A percentile compares a stretch with the other conserved stretches of the same genome.
phyloP scores from a whole-genome alignment of 2,113 vertebrate species.

The Tachysurus vachellii region DNA sequence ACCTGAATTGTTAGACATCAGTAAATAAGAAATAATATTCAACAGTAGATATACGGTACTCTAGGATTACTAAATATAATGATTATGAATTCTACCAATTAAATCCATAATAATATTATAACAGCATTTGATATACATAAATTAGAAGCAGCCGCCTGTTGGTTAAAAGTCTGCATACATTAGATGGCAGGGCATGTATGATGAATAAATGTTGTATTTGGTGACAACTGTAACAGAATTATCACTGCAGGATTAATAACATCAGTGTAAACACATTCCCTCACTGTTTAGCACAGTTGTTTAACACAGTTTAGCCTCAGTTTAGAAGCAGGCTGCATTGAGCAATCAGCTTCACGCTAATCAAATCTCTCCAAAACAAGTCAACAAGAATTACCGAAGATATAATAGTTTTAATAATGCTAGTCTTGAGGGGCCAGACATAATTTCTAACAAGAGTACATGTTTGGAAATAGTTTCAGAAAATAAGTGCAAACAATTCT shows the following conservation, averaged over 20 bases:
- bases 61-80: background rate
- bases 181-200: background rate
- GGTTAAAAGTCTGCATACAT: background rate
- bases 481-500: background rate
- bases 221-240: background rate
- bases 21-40: background rate
- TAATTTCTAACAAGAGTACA: background rate
- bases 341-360: slow-evolving; percentile 15
- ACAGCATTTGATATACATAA: background rate
- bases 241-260: slow-evolving; percentile 3
- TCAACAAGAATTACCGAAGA: slow-evolving; percentile 14
- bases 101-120: background rate
- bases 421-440: background rate
- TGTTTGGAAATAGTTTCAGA: background rate
- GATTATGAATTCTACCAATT: background rate
- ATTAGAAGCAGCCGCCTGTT: background rate
- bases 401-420: background rate
- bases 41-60: background rate
- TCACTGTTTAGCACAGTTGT: slow-evolving; percentile 3
- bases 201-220: slow-evolving; percentile 18
- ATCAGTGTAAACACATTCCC: background rate
- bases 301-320: background rate
- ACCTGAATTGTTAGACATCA: background rate
- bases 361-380: slow-evolving; percentile 5
- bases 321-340: background rate